These are phyloP conservation scores for Eubasilissa splendida DNA, from an alignment of 2,888 invertebrate genomes.

Conservation along the genomic window DNA sequence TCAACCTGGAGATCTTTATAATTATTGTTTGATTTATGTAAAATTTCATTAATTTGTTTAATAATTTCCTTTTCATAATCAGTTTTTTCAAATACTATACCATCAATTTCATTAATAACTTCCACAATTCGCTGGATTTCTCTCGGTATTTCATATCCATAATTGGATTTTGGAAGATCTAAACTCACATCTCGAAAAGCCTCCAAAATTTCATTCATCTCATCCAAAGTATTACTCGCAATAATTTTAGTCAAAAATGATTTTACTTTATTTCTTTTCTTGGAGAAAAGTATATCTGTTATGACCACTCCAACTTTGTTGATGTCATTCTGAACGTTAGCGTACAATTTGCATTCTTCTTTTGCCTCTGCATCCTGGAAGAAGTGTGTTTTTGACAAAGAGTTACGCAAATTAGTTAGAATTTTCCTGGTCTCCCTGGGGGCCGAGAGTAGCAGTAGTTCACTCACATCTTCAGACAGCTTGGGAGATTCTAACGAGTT, in stretches of 20 bases:
- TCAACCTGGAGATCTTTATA: not conserved
- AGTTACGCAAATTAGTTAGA: not conserved
- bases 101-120: not conserved
- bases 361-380: not conserved
- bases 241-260: not conserved
- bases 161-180: not conserved
- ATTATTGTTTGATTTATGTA: not conserved
- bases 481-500: slow-evolving; percentile 18
- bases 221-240: not conserved
- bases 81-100: slow-evolving; percentile 1
- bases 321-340: slow-evolving; percentile 24
- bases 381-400: not conserved
- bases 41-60: not conserved
- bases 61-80: slow-evolving; percentile 2
- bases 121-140: not conserved
- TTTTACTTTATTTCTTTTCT: slow-evolving; percentile 1
- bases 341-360: not conserved
- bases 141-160: not conserved
- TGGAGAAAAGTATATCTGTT: slow-evolving; percentile 6
- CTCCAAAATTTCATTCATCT: not conserved
- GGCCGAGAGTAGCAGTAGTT: not conserved
- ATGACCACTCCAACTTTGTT: slow-evolving; percentile 17
- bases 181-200: not conserved
- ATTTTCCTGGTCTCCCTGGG: not conserved
- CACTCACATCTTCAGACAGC: not conserved